Evolutionary conservation across 2,888 invertebrate genomes (phyloP), one percentile per base, ranked within the genome.

Genomic region (Xestia c-nigrum): DNA sequence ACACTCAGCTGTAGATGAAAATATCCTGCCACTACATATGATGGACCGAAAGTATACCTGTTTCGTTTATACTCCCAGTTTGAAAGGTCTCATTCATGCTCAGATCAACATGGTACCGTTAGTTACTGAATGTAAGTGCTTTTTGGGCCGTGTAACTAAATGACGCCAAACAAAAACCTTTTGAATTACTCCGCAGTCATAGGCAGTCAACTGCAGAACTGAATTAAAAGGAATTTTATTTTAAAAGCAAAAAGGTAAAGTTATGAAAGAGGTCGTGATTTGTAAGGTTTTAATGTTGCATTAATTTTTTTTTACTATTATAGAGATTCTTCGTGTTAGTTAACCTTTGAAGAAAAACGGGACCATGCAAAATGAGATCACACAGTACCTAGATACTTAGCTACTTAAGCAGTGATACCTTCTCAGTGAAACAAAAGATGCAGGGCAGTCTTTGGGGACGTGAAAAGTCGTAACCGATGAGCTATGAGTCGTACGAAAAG

Each of bases 131-230:
- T 69, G 24, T 67, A 83, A 78, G 59, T 31, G 67, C 67, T 84
- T 66, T n/a, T 59, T 19, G 46, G 52, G 31, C 9, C 19, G n/a
- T 77, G 43, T 76, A 74, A 74, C 72, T 75, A 87, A 87, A 81
- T 79, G 78, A 77, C 57, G 55, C 75, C 52, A 65, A 55, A 84
- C 64, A 86, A 81, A 82, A 88, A 80, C 76, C 78, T 75, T 86
- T 86, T 88, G 65, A 79, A 86, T 68, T 72, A 43, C 57, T 52
- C 75, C 57, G 68, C 69, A 80, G 76, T 84, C 67, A 77, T 68
- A 55, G 76, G 50, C 72, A 81, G 68, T 79, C 72, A 74, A 79
- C 63, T 67, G 73, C 78, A 84, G 78, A 78, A 72, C 61, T 65
- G 68, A 74, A 65, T 76, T 72, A 77, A 83, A 86, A 80, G 47